These are phyloP conservation scores for Hepsetus odoe DNA, from an alignment of 2,113 vertebrate species.

Conservation along the genomic window DNA sequence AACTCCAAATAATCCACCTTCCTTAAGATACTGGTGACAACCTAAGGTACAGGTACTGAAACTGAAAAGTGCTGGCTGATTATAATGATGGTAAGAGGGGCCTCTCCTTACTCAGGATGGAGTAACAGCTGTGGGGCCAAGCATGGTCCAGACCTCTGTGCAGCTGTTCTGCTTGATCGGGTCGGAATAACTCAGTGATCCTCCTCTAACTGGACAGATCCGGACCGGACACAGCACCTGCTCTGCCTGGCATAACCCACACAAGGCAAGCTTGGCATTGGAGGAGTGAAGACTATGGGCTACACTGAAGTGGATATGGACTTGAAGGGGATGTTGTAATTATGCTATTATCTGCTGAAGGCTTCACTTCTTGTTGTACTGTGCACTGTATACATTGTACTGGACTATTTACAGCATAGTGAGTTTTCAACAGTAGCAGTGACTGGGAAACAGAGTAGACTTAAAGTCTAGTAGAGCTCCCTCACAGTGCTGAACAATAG, in stretches of 20 bases:
- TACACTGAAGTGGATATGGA: neutral
- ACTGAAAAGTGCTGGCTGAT: neutral
- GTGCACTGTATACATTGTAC: conserved; percentile 1
- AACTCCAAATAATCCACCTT: no score
- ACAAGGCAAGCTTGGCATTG: conserved; percentile 30
- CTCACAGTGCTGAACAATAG: conserved; percentile 38
- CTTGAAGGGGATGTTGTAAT: conserved; percentile 28
- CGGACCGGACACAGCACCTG: conserved; percentile 50
- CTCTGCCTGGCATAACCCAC: conserved; percentile 41
- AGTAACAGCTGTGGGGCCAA: conserved; percentile 50
- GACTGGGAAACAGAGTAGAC: neutral
- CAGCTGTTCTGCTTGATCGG: conserved; percentile 52
- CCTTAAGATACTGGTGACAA: no score
- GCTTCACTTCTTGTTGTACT: conserved; percentile 17
- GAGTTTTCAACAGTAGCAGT: conserved; percentile 33
- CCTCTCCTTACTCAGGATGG: conserved; percentile 21
- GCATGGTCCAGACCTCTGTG: conserved; percentile 16
- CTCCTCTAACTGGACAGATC: conserved; percentile 58
- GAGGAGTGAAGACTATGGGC: neutral
- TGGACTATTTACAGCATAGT: conserved; percentile 13
- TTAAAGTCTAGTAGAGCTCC: conserved; percentile 25
- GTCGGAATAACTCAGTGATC: conserved; percentile 45
- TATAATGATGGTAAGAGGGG: neutral
- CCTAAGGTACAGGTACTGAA: no score
- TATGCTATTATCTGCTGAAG: conserved; percentile 21